A percentile compares a stretch with the other conserved stretches of the same genome.
These are phyloP conservation scores for Rhipidura dahli DNA, from an alignment of 2,113 vertebrate genomes.

Conservation along the genomic window DNA sequence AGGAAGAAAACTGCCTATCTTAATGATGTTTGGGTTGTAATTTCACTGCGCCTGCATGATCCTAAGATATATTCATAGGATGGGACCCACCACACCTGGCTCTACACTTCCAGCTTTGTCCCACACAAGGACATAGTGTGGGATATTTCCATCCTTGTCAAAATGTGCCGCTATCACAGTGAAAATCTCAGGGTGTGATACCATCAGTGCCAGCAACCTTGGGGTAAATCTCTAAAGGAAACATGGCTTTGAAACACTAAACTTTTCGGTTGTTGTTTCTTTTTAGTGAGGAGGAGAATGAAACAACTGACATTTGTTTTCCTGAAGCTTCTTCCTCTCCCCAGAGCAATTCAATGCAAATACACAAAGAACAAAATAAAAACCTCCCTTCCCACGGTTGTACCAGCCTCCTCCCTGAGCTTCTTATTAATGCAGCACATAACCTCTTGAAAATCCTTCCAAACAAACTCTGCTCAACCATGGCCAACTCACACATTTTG, in stretches of 20 bases:
- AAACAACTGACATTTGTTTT: slow-evolving; percentile 30
- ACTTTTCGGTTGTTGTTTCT: background rate
- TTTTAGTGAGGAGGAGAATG: background rate
- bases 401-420: background rate
- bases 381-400: background rate
- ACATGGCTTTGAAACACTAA: background rate
- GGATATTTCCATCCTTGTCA: background rate
- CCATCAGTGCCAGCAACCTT: background rate
- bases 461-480: background rate
- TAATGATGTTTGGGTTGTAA: background rate
- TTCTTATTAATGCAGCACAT: slow-evolving; percentile 20
- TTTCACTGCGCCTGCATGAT: background rate
- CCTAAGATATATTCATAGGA: background rate
- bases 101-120: background rate
- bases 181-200: background rate
- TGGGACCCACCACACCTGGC: background rate
- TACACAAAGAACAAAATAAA: slow-evolving; percentile 27
- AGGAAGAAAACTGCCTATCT: background rate
- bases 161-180: background rate
- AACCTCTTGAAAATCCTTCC: background rate
- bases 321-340: slow-evolving; percentile 11
- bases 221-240: background rate
- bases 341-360: slow-evolving; percentile 31
- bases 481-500: background rate
- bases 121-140: background rate